A percentile compares a stretch with the other conserved stretches of the same genome.
Evolutionary conservation across 2,113 vertebrate species (phyloP).

Genomic region (Rhinoderma darwinii): DNA sequence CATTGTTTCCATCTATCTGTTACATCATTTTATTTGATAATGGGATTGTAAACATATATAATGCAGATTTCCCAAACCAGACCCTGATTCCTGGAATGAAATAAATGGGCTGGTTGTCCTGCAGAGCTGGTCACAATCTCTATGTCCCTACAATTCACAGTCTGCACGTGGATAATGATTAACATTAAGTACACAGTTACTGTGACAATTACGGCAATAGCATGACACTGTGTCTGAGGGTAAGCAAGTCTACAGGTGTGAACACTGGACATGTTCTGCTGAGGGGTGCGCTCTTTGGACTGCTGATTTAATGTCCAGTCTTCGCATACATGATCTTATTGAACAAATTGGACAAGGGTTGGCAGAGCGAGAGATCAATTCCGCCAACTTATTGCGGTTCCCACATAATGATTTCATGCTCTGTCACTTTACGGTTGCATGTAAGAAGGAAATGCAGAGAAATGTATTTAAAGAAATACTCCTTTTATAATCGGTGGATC

Average conservation of each 20-base stretch:
- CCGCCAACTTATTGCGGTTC: background rate
- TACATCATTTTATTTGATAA: background rate
- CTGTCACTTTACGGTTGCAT: background rate
- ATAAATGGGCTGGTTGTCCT: background rate
- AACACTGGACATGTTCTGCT: background rate
- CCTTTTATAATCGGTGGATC: no score
- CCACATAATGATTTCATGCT: background rate
- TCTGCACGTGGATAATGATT: conserved; percentile 35
- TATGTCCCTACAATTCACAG: background rate
- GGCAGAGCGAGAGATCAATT: background rate
- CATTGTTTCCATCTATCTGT: no score
- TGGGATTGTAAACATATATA: background rate
- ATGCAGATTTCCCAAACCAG: background rate
- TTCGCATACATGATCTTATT: background rate
- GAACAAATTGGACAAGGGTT: background rate
- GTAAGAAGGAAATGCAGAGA: background rate
- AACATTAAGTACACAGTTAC: conserved; percentile 49
- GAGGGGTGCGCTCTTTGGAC: background rate
- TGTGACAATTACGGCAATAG: conserved; percentile 43
- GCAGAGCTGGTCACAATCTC: background rate
- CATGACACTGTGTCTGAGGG: conserved; percentile 2
- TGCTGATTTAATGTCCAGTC: background rate
- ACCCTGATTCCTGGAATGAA: background rate
- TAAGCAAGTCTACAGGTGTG: background rate
- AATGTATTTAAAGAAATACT: no score